Percentiles rank a stretch among this genome's conserved stretches.
Conservation (phyloP, 2,797 vertebrate genomes). For the Amniataba percoides region DNA sequence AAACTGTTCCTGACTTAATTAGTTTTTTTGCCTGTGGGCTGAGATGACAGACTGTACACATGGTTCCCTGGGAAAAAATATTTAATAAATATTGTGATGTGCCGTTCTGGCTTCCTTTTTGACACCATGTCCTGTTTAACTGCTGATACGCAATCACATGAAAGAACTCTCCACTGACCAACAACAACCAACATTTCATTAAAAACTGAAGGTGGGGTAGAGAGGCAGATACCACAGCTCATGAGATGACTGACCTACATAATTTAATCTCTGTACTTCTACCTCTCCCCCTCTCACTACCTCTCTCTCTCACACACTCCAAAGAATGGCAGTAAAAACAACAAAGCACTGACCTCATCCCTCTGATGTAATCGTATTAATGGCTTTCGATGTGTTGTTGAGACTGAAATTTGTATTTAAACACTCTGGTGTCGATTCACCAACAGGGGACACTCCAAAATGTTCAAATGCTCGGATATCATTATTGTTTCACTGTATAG, state of each 20-base stretch:
- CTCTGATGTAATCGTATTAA: conserved; percentile 69
- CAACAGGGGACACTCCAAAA: conserved; percentile 27
- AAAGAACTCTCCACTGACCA: conserved; percentile 63
- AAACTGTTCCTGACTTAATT: background rate
- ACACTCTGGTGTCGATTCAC: conserved; percentile 54
- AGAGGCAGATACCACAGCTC: conserved; percentile 40
- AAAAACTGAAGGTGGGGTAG: conserved; percentile 39
- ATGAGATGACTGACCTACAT: conserved; percentile 63
- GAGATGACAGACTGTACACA: conserved; percentile 19
- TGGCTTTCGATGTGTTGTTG: conserved; percentile 62
- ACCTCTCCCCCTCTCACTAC: conserved; percentile 19
- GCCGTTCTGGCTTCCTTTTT: conserved; percentile 20
- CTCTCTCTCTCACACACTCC: conserved; percentile 19
- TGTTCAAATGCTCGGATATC: conserved; percentile 14
- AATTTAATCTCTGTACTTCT: conserved; percentile 55
- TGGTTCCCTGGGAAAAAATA: conserved; percentile 21
- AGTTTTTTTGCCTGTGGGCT: background rate
- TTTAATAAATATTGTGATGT: conserved; percentile 36
- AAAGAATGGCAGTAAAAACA: conserved; percentile 69
- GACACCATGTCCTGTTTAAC: conserved; percentile 32
- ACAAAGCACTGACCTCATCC: conserved; percentile 71
- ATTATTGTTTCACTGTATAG: conserved; percentile 35
- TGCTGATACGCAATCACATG: conserved; percentile 50
- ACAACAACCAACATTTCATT: conserved; percentile 60
- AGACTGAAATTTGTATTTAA: conserved; percentile 62